These are phyloP conservation scores for Brienomyrus longianalis DNA, from an alignment of 2,113 vertebrate species.

Conservation along the genomic window DNA sequence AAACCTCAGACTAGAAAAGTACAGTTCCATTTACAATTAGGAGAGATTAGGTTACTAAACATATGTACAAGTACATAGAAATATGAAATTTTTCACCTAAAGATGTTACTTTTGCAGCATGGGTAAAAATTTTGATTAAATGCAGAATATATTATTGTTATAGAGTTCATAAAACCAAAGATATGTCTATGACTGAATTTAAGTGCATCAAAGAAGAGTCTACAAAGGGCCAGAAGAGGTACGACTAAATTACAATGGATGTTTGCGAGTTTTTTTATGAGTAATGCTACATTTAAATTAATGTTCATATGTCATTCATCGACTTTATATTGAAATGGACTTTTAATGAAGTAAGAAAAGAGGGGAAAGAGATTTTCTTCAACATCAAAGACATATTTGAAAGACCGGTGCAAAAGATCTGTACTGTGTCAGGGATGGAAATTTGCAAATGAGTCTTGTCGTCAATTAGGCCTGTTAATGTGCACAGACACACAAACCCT, in stretches of 20 bases:
- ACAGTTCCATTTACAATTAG: not conserved
- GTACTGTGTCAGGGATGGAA: not conserved
- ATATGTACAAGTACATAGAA: not conserved
- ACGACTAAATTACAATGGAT: not conserved
- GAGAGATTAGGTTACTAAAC: not conserved
- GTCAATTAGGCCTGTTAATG: not conserved
- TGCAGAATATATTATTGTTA: not conserved
- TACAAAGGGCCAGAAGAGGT: not conserved
- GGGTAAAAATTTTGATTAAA: not conserved
- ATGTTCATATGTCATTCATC: not conserved
- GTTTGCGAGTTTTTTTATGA: not conserved
- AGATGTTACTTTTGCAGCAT: not conserved
- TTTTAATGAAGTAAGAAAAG: not conserved
- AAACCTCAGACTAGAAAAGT: not conserved
- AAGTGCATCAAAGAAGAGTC: not conserved
- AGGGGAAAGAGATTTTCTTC: not conserved
- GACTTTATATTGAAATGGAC: not conserved
- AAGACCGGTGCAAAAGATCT: not conserved
- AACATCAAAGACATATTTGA: constrained; percentile 15
- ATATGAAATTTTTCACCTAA: not conserved
- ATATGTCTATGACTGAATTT: not conserved
- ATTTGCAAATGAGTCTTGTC: constrained; percentile 10
- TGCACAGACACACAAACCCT: not conserved
- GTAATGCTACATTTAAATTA: not conserved
- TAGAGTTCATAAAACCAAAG: not conserved